A percentile compares a stretch with the other conserved stretches of the same genome.
phyloP scores from a whole-genome alignment of 2,888 invertebrate genomes.

The Protodeltote pygarga region DNA sequence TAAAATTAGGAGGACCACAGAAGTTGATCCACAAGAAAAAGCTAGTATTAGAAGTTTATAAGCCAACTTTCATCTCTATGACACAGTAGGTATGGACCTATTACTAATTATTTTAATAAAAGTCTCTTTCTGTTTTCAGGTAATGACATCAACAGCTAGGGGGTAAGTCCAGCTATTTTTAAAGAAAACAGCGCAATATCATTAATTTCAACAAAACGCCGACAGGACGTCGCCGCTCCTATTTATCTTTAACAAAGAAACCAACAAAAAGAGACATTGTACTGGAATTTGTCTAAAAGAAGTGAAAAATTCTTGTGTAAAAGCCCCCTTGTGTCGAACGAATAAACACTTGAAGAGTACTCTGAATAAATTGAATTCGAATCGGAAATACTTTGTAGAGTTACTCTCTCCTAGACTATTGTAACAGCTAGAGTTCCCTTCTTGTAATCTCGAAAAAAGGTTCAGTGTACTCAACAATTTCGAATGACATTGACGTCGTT shows the following conservation, averaged over 20 bases:
- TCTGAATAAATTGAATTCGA: conserved; percentile 70
- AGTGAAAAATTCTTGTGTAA: conserved; percentile 51
- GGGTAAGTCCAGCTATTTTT: conserved; percentile 31
- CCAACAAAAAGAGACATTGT: conserved; percentile 38
- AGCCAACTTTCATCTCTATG: too few species aligned
- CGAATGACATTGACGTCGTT: conserved; percentile 10
- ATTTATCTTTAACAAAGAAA: conserved; percentile 40
- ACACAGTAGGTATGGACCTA: too few species aligned
- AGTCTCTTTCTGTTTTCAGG: conserved; percentile 26
- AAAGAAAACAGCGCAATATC: conserved; percentile 18
- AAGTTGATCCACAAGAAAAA: too few species aligned
- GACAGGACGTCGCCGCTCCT: conserved; percentile 24
- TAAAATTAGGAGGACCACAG: too few species aligned
- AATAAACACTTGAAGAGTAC: conserved; percentile 62
- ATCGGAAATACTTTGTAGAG: conserved; percentile 60
- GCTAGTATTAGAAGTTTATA: too few species aligned
- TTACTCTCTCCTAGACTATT: conserved; percentile 43
- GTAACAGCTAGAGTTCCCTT: conserved; percentile 33
- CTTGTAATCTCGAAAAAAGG: conserved; percentile 42
- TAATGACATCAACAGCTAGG: conserved; percentile 19
- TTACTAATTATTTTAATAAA: conserved; percentile 4
- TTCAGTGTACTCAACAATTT: conserved; percentile 18
- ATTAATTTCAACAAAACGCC: too few species aligned
- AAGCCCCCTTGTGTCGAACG: conserved; percentile 50
- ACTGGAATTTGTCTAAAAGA: conserved; percentile 37